phyloP scores from a whole-genome alignment of 2,113 vertebrate species.

The Rostratula benghalensis region DNA sequence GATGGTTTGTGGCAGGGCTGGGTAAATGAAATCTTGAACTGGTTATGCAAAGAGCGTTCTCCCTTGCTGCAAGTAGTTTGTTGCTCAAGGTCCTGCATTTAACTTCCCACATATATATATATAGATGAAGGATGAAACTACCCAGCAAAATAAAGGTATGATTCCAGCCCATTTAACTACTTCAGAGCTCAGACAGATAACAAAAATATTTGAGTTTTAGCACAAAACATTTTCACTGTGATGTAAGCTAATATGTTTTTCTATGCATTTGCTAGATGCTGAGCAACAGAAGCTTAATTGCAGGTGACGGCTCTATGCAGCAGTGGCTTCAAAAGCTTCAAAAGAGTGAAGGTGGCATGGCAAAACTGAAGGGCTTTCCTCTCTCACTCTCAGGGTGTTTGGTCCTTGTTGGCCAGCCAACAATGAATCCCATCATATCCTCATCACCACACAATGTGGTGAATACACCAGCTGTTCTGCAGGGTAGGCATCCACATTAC shows the following conservation, averaged over 20 bases:
- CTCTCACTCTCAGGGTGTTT: neutral
- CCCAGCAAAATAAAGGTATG: neutral
- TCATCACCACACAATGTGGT: fast-evolving
- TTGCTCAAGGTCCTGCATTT: neutral
- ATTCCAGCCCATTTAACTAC: neutral
- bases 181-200: neutral
- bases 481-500: fast-evolving
- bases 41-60: neutral
- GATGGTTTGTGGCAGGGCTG: neutral
- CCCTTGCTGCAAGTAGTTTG: neutral
- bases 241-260: neutral
- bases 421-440: neutral
- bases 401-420: neutral
- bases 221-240: neutral
- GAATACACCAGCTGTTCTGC: neutral
- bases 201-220: neutral
- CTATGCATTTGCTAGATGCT: neutral
- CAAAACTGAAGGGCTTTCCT: neutral
- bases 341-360: neutral
- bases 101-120: neutral
- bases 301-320: fast-evolving
- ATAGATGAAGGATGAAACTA: neutral
- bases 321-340: neutral
- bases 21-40: neutral
- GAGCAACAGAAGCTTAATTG: neutral